Conservation (phyloP, 1,140 invertebrate genomes). For the Conopomorpha cramerella region DNA sequence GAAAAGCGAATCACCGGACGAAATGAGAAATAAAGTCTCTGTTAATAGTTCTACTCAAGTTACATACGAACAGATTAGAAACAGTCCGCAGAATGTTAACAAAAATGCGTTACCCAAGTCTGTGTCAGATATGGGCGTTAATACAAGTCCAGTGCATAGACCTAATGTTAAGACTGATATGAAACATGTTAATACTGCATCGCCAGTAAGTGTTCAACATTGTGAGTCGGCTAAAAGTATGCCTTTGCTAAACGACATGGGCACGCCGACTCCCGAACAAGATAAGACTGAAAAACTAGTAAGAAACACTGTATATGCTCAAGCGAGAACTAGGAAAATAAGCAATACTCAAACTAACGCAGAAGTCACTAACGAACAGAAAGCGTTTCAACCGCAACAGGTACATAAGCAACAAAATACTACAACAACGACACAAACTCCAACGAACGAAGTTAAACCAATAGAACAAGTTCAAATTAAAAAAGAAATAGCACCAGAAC, state of each 20-base stretch:
- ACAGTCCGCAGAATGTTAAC: not conserved
- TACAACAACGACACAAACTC: not conserved
- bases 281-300: conserved; percentile 37
- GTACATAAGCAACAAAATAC: not conserved
- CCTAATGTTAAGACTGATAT: not conserved
- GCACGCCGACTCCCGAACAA: conserved; percentile 5
- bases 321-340: conserved; percentile 33
- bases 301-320: conserved; percentile 44
- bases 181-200: not conserved
- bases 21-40: conserved; percentile 25
- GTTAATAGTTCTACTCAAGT: conserved; percentile 2
- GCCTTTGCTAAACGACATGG: not conserved
- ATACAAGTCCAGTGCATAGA: not conserved
- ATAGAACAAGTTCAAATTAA: not conserved
- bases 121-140: not conserved
- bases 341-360: conserved; percentile 15
- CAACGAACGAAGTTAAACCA: not conserved
- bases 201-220: no score
- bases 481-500: not conserved
- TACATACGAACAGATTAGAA: not conserved
- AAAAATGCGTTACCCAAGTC: not conserved
- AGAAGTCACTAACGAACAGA: not conserved
- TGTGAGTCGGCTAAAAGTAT: not conserved
- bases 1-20: conserved; percentile 46
- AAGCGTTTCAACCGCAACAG: no score